Evolutionary conservation across 2,113 vertebrate genomes (phyloP).

Genomic region (Brachypodius melanocephalos): DNA sequence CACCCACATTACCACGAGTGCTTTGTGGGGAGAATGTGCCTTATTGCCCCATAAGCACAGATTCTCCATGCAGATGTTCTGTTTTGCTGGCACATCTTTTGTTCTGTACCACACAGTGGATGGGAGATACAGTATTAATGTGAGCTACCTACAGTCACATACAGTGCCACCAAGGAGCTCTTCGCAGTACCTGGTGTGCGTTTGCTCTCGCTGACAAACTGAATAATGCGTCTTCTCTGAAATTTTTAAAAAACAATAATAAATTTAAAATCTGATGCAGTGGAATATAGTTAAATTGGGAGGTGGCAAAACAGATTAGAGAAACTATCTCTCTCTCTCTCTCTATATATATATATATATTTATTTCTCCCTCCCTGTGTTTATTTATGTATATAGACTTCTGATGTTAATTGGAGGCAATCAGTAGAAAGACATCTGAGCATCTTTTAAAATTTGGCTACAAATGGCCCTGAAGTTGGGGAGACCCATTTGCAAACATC

Average conservation of each 20-base stretch:
- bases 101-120: neutral
- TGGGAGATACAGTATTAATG: slow-evolving; percentile 19
- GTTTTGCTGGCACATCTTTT: neutral
- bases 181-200: slow-evolving; percentile 21
- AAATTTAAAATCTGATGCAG: neutral
- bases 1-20: neutral
- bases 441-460: neutral
- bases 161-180: neutral
- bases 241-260: neutral
- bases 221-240: slow-evolving; percentile 1
- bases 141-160: slow-evolving; percentile 51
- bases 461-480: neutral
- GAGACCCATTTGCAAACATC: neutral
- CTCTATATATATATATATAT: neutral
- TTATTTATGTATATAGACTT: accelerated
- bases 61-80: neutral
- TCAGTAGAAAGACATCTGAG: neutral
- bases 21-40: neutral
- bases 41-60: neutral
- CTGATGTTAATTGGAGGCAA: neutral
- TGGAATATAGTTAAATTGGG: slow-evolving; percentile 6
- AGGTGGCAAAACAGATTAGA: neutral
- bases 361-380: neutral
- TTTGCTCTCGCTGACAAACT: slow-evolving; percentile 16
- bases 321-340: neutral